Percentiles rank a stretch among this genome's conserved stretches.
Conservation (phyloP, 2,797 vertebrate genomes). For the Amblyraja radiata region DNA sequence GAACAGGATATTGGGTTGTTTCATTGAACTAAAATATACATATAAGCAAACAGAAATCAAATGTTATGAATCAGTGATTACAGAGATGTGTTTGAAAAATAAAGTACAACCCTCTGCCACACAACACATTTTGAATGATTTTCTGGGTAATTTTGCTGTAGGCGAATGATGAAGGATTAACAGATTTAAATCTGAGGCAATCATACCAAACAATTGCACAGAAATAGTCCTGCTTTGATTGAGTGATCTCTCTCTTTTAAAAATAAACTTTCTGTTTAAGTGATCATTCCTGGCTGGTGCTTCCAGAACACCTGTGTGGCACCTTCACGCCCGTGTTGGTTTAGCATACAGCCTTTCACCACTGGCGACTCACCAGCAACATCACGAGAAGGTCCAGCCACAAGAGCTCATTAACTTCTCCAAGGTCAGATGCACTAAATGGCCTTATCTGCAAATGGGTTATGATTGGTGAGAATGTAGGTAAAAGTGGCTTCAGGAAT, state of each 20-base stretch:
- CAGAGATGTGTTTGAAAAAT: slow-evolving; percentile 3
- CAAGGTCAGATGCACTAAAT: too few relatives aligned
- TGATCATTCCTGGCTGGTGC: background rate
- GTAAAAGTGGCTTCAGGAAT: too few relatives aligned
- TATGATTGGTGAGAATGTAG: too few relatives aligned
- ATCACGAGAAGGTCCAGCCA: too few relatives aligned
- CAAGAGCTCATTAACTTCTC: too few relatives aligned
- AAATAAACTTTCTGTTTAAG: background rate
- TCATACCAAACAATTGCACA: slow-evolving; percentile 11
- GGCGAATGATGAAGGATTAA: background rate
- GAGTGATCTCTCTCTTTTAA: background rate
- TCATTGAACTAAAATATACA: background rate
- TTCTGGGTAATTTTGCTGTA: background rate
- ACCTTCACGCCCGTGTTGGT: too few relatives aligned
- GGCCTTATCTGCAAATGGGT: too few relatives aligned
- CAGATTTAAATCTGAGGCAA: background rate
- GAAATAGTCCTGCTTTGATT: background rate
- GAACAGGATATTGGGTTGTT: background rate
- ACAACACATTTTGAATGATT: background rate
- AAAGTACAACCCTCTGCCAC: background rate
- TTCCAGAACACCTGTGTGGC: background rate
- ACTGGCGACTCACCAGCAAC: too few relatives aligned
- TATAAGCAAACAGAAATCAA: background rate
- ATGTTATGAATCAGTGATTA: background rate
- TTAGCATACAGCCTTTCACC: too few relatives aligned